A percentile compares a stretch with the other conserved stretches of the same genome.
Evolutionary conservation across 2,888 invertebrate genomes (phyloP).

Genomic region (Ceriagrion tenellum): DNA sequence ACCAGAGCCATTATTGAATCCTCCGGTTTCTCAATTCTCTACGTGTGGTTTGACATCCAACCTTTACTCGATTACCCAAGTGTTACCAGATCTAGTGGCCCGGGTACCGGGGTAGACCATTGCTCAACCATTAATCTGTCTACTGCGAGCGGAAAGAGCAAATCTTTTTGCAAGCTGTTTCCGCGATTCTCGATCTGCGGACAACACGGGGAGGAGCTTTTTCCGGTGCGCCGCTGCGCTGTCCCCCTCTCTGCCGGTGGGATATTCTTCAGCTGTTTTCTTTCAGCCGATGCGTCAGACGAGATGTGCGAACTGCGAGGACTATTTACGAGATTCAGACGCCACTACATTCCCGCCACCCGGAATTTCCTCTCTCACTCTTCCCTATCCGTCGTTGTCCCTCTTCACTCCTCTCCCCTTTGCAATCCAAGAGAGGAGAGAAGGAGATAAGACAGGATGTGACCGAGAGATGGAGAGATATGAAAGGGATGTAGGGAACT

Average conservation of each 20-base stretch:
- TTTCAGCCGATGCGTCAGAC: neutral
- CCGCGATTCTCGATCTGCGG: neutral
- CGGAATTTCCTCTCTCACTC: neutral
- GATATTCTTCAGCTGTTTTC: conserved; percentile 15
- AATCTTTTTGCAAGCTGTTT: neutral
- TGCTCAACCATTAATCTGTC: too few relatives aligned
- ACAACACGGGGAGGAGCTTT: too few relatives aligned
- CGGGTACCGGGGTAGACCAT: too few relatives aligned
- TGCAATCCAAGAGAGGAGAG: neutral
- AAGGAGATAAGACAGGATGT: neutral
- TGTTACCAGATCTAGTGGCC: too few relatives aligned
- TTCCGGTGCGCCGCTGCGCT: too few relatives aligned
- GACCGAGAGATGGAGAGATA: neutral
- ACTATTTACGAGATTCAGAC: neutral
- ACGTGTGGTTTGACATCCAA: too few relatives aligned
- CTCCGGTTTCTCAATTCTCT: too few relatives aligned
- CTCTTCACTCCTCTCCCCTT: neutral
- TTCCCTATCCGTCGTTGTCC: neutral
- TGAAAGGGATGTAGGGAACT: neutral
- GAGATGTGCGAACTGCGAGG: neutral
- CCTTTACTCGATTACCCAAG: too few relatives aligned
- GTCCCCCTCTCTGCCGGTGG: neutral
- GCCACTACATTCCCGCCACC: neutral
- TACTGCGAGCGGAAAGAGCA: too few relatives aligned
- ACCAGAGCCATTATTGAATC: too few relatives aligned